Conservation (phyloP, 92 coral and sea anemone species). For the Heliopora coerulea region DNA sequence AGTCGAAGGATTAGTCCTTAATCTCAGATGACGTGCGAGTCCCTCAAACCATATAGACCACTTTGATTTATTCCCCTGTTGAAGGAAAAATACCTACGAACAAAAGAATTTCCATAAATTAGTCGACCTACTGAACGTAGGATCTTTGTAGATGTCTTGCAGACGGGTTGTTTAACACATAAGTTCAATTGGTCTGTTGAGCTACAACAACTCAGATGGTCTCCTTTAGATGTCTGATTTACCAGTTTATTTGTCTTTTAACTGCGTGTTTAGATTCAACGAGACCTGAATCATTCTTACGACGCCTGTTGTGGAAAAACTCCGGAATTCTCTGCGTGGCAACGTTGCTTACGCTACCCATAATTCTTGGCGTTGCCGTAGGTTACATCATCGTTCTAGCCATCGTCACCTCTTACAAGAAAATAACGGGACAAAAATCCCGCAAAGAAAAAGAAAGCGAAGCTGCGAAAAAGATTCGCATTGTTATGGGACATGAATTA, state of each 20-base stretch:
- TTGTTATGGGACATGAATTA: conserved; percentile 79
- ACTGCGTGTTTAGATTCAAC: conserved; percentile 5
- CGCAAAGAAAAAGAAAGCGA: conserved; percentile 62
- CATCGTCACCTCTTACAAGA: conserved; percentile 78
- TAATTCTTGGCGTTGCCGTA: conserved; percentile 79
- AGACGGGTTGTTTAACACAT: no score
- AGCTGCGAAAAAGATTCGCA: conserved; percentile 75
- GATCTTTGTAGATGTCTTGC: no score
- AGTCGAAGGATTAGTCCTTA: no score
- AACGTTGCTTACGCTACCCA: conserved; percentile 76
- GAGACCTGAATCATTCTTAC: conserved; percentile 23
- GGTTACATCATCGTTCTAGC: conserved; percentile 78
- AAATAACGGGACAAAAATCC: conserved; percentile 55
- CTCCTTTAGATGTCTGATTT: not conserved
- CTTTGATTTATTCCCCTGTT: no score
- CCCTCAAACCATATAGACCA: no score
- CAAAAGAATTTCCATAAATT: no score
- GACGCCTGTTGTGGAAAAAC: conserved; percentile 84
- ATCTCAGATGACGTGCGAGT: no score
- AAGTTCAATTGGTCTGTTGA: no score
- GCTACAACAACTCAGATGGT: no score
- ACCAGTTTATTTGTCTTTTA: not conserved
- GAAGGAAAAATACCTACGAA: no score
- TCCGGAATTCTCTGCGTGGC: conserved; percentile 79
- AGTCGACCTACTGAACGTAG: no score